These are phyloP conservation scores for Spinus pinus DNA, from an alignment of 2,797 vertebrate species.

Conservation along the genomic window DNA sequence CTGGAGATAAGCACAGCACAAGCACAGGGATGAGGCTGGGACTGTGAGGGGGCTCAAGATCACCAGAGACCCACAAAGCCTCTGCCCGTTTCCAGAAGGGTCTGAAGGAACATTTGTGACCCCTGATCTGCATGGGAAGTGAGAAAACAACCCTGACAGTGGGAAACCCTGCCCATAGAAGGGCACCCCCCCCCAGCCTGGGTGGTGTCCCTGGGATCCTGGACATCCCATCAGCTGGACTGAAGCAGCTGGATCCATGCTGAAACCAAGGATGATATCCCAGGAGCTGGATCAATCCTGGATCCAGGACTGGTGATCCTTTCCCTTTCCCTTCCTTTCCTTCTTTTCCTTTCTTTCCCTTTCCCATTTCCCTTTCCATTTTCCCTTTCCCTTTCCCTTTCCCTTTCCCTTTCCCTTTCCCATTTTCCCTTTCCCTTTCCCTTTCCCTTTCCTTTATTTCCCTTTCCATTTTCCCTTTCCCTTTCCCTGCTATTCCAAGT, in stretches of 20 bases:
- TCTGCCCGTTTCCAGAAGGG: neutral
- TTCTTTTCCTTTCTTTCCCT: neutral
- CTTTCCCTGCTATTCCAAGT: neutral
- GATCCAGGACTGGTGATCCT: neutral
- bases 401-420: neutral
- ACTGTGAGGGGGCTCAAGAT: accelerated
- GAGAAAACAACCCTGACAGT: neutral
- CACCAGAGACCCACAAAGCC: neutral
- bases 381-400: accelerated
- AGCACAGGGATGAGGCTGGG: neutral
- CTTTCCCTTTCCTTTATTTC: neutral
- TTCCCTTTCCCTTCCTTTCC: too few relatives aligned
- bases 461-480: too few relatives aligned
- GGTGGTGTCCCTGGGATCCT: neutral
- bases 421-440: neutral
- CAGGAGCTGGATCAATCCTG: neutral
- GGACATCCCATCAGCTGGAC: neutral
- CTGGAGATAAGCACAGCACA: neutral
- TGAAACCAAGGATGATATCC: neutral
- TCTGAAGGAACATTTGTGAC: neutral
- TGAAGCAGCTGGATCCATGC: neutral
- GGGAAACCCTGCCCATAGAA: neutral
- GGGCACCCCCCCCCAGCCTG: neutral
- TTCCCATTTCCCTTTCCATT: neutral
- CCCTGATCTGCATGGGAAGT: neutral